Base-by-base conservation (phyloP, 2,888 invertebrate species). In the Salpingus planirostris region DNA sequence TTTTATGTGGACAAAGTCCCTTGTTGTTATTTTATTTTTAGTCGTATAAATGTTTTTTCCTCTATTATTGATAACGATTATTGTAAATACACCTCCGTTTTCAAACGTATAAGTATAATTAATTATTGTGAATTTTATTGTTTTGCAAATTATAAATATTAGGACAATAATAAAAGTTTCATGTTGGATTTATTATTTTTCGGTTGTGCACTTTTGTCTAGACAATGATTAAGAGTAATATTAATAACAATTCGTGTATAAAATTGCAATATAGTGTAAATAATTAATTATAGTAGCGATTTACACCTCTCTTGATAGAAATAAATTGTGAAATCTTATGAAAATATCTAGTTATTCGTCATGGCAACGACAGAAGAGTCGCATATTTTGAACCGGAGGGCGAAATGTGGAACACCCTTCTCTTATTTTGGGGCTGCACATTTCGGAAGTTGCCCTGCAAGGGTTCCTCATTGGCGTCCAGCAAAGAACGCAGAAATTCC, bases 391-490 rank as follows among this genome's bases (percentile, higher is more conserved):
- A 57, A 60, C 66, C 66, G 31, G 71, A 71, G 1, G 74, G 71
- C 33, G 62, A 68, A 18, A 75, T 69, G 33, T 73, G 71, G 42
- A 72, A 71, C 1, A 78, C 42, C 11, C 62, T 62, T 21, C 74
- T 34, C 4, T 62, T 55, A 12, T 53, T 46, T 2, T 59, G 47
- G 2, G 67, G 64, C 51, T 73, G 70, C 2, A 71, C 54, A 0
- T 66, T 58, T 36, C 77, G 65, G 42, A 57, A 73, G 54, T 77
- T 78, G n/a, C 65, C 50, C 5, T 65, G 41, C 18, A 74, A 66
- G 0, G 67, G 69, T 29, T 69, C 65, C 13, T 54, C 57, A 26
- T 59, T 54, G 5, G 50, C 37, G 31, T 74, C 63, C 51, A 68
- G 62, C 4, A 79, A 45, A 25, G 61, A 66, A 8, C 76, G 69